These are phyloP conservation scores for Myotis yumanensis DNA, from an alignment of 2,113 vertebrate species.

Conservation along the genomic window DNA sequence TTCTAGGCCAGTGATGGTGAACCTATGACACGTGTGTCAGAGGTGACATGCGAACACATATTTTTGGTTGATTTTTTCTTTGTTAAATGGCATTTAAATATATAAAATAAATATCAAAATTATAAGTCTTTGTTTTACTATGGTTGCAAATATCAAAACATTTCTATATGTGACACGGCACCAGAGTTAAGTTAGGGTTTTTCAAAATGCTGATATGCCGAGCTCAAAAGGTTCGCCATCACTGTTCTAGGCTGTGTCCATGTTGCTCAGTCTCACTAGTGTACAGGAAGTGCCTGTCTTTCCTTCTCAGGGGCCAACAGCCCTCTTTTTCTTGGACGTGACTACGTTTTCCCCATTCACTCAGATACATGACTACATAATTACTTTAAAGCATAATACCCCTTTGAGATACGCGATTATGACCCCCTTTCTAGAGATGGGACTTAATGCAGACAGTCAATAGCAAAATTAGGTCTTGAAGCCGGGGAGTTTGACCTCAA, in stretches of 20 bases:
- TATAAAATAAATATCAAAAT: no score
- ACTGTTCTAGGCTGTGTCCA: accelerated
- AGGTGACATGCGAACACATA: no score
- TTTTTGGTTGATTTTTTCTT: no score
- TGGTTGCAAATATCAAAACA: no score
- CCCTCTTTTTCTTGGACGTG: not conserved
- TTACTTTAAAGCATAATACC: not conserved
- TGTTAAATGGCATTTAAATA: no score
- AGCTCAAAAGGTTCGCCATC: no score
- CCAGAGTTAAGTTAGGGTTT: no score
- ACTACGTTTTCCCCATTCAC: not conserved
- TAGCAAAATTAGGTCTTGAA: not conserved
- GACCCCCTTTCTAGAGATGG: not conserved
- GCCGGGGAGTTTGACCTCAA: not conserved
- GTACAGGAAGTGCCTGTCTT: not conserved
- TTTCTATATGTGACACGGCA: no score
- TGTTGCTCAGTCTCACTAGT: not conserved
- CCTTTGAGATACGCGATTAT: not conserved
- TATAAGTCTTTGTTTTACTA: no score
- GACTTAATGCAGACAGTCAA: not conserved
- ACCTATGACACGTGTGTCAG: no score
- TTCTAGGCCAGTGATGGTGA: no score
- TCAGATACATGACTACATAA: not conserved
- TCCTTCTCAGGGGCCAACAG: not conserved
- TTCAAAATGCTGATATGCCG: no score